A percentile compares a stretch with the other conserved stretches of the same genome.
phyloP scores from a whole-genome alignment of 2,888 invertebrate genomes.

The Zootermopsis nevadensis region DNA sequence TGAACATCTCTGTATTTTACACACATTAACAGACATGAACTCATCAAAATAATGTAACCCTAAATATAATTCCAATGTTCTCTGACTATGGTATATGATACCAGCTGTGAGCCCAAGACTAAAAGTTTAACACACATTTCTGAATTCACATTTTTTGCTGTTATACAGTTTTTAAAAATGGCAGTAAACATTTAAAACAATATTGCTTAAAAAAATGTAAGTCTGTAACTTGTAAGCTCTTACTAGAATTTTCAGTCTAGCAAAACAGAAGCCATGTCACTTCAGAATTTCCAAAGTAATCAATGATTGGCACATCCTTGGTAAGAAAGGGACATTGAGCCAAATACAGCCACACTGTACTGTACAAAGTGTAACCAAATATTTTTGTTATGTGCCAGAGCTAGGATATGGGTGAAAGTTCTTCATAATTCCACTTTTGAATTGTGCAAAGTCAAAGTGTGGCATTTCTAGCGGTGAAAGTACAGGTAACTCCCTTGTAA shows the following conservation, averaged over 20 bases:
- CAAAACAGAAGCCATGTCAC: background rate
- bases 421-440: constrained; percentile 30
- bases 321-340: background rate
- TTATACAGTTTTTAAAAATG: background rate
- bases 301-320: background rate
- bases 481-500: constrained; percentile 62
- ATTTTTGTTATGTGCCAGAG: background rate
- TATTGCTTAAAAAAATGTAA: background rate
- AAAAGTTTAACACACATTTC: too few species aligned
- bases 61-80: too few species aligned
- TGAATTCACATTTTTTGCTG: too few species aligned
- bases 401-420: constrained; percentile 28
- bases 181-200: background rate
- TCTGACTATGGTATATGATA: too few species aligned
- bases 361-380: background rate
- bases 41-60: too few species aligned
- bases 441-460: constrained; percentile 66
- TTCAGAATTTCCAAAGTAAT: background rate
- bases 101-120: too few species aligned
- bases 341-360: background rate
- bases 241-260: background rate
- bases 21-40: too few species aligned
- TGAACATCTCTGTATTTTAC: too few species aligned
- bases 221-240: background rate
- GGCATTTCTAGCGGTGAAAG: constrained; percentile 74